phyloP scores from a whole-genome alignment of 2,797 vertebrate genomes.

The Coendou prehensilis region DNA sequence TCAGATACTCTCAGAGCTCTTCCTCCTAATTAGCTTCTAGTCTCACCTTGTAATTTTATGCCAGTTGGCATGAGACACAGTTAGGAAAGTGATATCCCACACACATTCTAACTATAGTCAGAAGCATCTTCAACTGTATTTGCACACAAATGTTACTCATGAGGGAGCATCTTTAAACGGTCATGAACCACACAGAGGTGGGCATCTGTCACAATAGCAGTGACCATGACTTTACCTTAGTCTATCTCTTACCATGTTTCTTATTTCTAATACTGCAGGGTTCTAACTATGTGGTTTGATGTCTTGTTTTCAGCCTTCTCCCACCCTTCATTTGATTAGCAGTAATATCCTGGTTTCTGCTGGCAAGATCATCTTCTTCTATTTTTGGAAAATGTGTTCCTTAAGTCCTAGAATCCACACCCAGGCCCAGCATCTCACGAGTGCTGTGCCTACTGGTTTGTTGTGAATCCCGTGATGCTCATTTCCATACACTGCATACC shows the following conservation, averaged over 20 bases:
- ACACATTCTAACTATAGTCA: not conserved
- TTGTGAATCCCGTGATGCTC: not conserved
- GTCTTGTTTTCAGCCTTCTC: not conserved
- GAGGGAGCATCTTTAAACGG: not conserved
- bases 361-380: not conserved
- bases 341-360: not conserved
- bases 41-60: not conserved
- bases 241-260: not conserved
- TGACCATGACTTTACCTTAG: not conserved
- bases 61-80: not conserved
- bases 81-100: not conserved
- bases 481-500: not conserved
- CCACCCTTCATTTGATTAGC: not conserved
- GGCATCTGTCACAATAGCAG: not conserved
- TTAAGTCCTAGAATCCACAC: not conserved
- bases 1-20: not conserved
- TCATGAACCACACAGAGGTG: not conserved
- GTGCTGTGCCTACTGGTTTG: fast-evolving
- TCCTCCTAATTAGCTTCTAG: not conserved
- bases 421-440: not conserved
- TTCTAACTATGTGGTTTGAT: not conserved
- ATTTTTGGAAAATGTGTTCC: not conserved
- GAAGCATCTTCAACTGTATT: not conserved
- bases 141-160: not conserved
- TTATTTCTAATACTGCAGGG: not conserved